phyloP scores from a whole-genome alignment of 2,113 vertebrate species.

The Macrotus californicus region DNA sequence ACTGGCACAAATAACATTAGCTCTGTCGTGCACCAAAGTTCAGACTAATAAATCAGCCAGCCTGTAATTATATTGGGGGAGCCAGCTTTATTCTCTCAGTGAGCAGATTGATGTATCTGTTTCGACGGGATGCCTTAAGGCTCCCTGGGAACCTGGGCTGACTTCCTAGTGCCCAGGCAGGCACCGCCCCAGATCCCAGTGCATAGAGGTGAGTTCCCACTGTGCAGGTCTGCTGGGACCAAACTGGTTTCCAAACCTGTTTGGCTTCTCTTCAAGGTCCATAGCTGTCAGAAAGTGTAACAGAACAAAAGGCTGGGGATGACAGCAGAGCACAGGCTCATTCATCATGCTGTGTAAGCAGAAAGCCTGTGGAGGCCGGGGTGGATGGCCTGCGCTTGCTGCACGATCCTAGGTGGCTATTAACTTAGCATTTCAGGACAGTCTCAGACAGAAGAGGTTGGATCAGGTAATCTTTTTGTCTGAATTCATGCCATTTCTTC shows the following conservation, averaged over 20 bases:
- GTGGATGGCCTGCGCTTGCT: neutral
- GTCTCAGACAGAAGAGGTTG: neutral
- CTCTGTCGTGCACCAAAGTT: slow-evolving; percentile 41
- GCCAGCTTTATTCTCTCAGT: slow-evolving; percentile 51
- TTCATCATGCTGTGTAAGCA: neutral
- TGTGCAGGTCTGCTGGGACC: slow-evolving; percentile 14
- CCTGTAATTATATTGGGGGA: slow-evolving; percentile 50
- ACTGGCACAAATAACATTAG: slow-evolving; percentile 61
- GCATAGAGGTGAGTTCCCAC: neutral
- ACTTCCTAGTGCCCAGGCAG: slow-evolving; percentile 23
- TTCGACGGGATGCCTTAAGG: slow-evolving; percentile 7
- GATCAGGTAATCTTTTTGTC: neutral
- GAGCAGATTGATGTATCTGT: slow-evolving; percentile 55
- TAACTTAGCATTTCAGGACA: neutral
- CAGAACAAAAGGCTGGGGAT: neutral
- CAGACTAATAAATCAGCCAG: slow-evolving; percentile 58
- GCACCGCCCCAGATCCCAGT: slow-evolving; percentile 31
- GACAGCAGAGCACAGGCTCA: neutral
- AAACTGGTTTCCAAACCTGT: slow-evolving; percentile 63
- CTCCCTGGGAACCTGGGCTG: slow-evolving; percentile 49
- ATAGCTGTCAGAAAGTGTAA: slow-evolving; percentile 40
- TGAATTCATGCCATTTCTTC: neutral
- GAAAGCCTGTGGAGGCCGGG: neutral
- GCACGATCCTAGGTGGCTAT: neutral
- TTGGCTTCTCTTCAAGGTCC: slow-evolving; percentile 26